phyloP scores from a whole-genome alignment of 2,113 vertebrate species.

The Alosa alosa region DNA sequence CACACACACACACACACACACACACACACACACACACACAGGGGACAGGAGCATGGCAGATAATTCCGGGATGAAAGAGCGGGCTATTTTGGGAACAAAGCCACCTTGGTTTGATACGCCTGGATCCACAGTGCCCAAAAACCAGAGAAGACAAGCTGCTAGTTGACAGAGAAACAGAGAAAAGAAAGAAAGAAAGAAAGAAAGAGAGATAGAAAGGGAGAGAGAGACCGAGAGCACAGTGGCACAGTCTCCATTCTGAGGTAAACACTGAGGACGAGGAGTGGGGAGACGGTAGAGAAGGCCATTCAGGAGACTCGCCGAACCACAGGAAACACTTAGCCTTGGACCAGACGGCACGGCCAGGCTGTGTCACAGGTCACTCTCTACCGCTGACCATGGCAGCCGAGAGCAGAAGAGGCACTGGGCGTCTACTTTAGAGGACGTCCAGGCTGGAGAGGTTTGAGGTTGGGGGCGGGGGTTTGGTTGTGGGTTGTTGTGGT shows the following conservation, averaged over 20 bases:
- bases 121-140: not conserved
- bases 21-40: not conserved
- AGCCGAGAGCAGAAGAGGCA: no score
- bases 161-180: not conserved
- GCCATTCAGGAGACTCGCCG: not conserved
- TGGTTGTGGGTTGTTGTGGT: no score
- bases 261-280: not conserved
- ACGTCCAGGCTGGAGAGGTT: no score
- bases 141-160: not conserved
- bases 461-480: not conserved
- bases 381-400: no score
- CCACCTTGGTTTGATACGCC: not conserved
- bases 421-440: no score
- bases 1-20: not conserved
- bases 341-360: no score
- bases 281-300: not conserved
- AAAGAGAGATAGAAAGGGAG: not conserved
- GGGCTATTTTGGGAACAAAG: constrained; percentile 30
- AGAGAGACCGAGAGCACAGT: not conserved
- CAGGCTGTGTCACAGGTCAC: no score
- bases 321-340: not conserved
- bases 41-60: not conserved
- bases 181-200: not conserved
- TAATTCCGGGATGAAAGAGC: not conserved
- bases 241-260: no score